A percentile compares a stretch with the other conserved stretches of the same genome.
Conservation (phyloP, 2,888 invertebrate species). For the Gymnocheta viridis region DNA sequence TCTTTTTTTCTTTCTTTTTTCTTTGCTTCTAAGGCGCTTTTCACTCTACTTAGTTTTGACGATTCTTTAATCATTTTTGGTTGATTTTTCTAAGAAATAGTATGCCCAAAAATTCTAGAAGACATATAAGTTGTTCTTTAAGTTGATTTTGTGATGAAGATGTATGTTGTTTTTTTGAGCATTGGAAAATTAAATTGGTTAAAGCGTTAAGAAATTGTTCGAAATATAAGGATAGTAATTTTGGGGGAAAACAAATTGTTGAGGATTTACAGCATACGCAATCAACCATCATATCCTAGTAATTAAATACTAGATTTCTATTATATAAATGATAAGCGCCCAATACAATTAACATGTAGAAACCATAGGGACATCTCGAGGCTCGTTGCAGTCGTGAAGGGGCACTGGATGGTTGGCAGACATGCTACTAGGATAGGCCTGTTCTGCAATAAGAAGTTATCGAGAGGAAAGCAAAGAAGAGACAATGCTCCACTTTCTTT, state of each 20-base stretch:
- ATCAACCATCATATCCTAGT: too few species aligned
- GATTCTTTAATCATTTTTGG: neutral
- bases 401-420: too few species aligned
- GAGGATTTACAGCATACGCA: too few species aligned
- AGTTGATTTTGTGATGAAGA: neutral
- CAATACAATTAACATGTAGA: too few species aligned
- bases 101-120: constrained; percentile 39
- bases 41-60: constrained; percentile 11
- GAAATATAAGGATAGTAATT: neutral
- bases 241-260: neutral
- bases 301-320: too few species aligned
- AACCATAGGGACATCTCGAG: too few species aligned
- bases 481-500: too few species aligned
- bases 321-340: too few species aligned
- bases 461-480: too few species aligned
- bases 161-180: neutral
- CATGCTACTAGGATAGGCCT: too few species aligned
- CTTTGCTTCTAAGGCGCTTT: constrained; percentile 21
- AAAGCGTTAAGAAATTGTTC: neutral
- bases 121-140: neutral
- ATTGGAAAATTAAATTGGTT: neutral
- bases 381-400: too few species aligned
- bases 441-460: too few species aligned
- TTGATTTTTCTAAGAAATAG: constrained; percentile 10
- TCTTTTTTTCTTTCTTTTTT: constrained; percentile 2